phyloP scores from a whole-genome alignment of 2,113 vertebrate species.

The Brachyhypopomus occidentalis region DNA sequence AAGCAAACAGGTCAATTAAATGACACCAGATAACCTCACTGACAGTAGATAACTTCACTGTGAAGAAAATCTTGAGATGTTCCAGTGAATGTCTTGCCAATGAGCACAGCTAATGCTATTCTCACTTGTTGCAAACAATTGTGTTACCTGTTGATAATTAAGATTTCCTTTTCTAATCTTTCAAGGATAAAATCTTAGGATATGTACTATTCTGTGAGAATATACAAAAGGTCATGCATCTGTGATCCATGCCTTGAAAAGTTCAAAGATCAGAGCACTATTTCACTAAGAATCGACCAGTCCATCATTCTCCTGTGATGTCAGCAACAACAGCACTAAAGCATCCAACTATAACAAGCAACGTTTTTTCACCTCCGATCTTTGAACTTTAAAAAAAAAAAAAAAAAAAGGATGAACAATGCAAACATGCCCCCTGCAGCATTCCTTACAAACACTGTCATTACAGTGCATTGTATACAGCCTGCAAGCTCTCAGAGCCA shows the following conservation, averaged over 20 bases:
- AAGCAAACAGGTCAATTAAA: background rate
- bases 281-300: no score
- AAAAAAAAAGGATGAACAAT: background rate
- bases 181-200: background rate
- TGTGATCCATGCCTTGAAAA: background rate
- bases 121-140: background rate
- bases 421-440: slow-evolving; percentile 4
- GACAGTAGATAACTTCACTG: background rate
- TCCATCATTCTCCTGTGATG: background rate
- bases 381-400: slow-evolving; percentile 22
- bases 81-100: background rate
- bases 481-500: background rate
- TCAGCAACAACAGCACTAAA: background rate
- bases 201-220: background rate
- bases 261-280: slow-evolving; percentile 28
- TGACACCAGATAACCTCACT: background rate
- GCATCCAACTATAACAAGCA: background rate
- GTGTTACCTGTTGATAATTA: background rate
- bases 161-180: background rate
- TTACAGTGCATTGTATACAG: background rate
- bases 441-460: no score
- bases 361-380: background rate
- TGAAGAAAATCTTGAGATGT: background rate
- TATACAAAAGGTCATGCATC: slow-evolving; percentile 11
- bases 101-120: background rate